Evolutionary conservation across 2,888 invertebrate species (phyloP).

Genomic region (Drosophila formosana): DNA sequence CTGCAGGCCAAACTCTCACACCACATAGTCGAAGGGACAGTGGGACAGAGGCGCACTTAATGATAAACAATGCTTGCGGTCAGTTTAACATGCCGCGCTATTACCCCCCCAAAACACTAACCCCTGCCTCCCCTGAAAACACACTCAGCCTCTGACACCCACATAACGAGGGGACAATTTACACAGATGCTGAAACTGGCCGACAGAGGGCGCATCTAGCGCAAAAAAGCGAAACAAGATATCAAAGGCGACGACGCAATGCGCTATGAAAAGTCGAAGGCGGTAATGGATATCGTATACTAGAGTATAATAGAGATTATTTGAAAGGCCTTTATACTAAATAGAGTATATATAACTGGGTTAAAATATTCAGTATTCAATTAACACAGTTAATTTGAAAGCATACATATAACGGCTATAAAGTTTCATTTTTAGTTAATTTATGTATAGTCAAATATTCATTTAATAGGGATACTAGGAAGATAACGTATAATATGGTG

Average conservation of each 20-base stretch:
- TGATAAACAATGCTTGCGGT: slow-evolving; percentile 84
- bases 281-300: too few relatives aligned
- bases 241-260: slow-evolving; percentile 8
- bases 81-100: slow-evolving; percentile 82
- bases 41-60: slow-evolving; percentile 63
- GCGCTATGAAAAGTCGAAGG: not conserved
- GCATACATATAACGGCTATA: too few relatives aligned
- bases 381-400: too few relatives aligned
- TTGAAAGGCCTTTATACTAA: too few relatives aligned
- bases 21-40: slow-evolving; percentile 3
- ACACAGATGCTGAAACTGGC: slow-evolving; percentile 75
- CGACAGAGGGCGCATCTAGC: slow-evolving; percentile 46
- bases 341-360: too few relatives aligned
- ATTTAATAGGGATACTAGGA: too few relatives aligned
- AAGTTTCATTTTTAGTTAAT: too few relatives aligned
- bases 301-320: too few relatives aligned
- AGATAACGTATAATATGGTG: too few relatives aligned
- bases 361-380: too few relatives aligned
- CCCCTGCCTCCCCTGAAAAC: not conserved
- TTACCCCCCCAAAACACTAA: slow-evolving; percentile 71
- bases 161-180: slow-evolving; percentile 81
- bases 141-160: slow-evolving; percentile 30
- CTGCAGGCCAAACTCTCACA: slow-evolving; percentile 24
- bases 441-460: too few relatives aligned
- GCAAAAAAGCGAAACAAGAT: slow-evolving; percentile 42